Conservation (phyloP, 2,888 invertebrate genomes). For the Endomychus coccineus region DNA sequence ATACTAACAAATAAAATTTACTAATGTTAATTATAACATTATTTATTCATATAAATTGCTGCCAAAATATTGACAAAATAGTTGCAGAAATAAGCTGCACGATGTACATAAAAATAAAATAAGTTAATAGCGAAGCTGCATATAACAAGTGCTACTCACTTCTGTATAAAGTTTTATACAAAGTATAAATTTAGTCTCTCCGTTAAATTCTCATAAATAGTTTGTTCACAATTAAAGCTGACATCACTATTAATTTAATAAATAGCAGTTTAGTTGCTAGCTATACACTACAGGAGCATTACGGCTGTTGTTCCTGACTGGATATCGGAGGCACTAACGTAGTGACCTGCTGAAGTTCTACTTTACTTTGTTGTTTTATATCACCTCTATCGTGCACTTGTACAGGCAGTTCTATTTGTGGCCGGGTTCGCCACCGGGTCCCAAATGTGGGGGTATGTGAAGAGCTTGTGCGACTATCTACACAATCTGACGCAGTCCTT, state of each 20-base stretch:
- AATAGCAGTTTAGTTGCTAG: slow-evolving; percentile 24
- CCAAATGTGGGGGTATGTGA: slow-evolving; percentile 37
- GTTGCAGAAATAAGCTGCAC: slow-evolving; percentile 30
- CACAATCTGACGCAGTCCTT: slow-evolving; percentile 35
- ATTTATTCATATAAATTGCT: slow-evolving; percentile 19
- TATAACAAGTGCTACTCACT: slow-evolving; percentile 40
- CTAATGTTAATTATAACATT: slow-evolving; percentile 34
- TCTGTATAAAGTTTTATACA: slow-evolving; percentile 31
- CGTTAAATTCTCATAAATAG: slow-evolving; percentile 23
- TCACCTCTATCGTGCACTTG: slow-evolving; percentile 25
- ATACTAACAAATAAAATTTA: slow-evolving; percentile 29
- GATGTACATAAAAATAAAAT: slow-evolving; percentile 32
- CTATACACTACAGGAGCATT: slow-evolving; percentile 23
- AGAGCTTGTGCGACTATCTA: slow-evolving; percentile 33
- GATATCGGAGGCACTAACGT: slow-evolving; percentile 28
- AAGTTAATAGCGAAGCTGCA: slow-evolving; percentile 39
- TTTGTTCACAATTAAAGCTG: slow-evolving; percentile 32
- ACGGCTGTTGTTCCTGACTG: slow-evolving; percentile 9
- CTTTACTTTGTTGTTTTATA: slow-evolving; percentile 22
- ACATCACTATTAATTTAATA: slow-evolving; percentile 31
- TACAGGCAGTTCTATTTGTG: slow-evolving; percentile 24
- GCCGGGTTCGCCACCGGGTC: slow-evolving; percentile 34
- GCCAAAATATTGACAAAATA: slow-evolving; percentile 35
- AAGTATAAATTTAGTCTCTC: slow-evolving; percentile 28
- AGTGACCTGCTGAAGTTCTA: slow-evolving; percentile 36